Percentiles rank a stretch among this genome's conserved stretches.
phyloP scores from a whole-genome alignment of 2,797 vertebrate species.

The Lutjanus campechanus region DNA sequence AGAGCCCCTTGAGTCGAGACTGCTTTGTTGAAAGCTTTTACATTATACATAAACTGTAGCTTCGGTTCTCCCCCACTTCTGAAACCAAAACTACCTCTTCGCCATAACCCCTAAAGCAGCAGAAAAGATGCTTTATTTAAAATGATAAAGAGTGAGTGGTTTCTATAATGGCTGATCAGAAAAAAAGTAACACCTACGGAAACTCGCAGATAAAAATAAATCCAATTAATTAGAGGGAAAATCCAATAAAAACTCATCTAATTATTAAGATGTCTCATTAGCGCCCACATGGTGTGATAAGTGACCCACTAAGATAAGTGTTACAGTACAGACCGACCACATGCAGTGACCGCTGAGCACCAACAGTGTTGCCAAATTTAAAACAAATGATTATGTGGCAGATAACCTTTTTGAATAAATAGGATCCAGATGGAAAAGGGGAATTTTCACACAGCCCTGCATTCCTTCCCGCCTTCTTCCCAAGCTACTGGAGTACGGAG shows the following conservation, averaged over 20 bases:
- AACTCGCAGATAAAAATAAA: conserved; percentile 13
- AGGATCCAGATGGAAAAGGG: conserved; percentile 50
- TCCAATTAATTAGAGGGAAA: background rate
- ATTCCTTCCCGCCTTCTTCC: conserved; percentile 47
- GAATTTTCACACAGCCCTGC: conserved; percentile 41
- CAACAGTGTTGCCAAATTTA: conserved; percentile 10
- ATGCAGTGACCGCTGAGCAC: conserved; percentile 1
- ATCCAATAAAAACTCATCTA: background rate
- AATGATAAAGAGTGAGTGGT: background rate
- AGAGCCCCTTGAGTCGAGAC: no score
- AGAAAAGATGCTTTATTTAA: background rate
- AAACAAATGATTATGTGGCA: conserved; percentile 37
- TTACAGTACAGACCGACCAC: conserved; percentile 7
- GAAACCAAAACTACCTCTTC: background rate
- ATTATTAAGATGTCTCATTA: background rate
- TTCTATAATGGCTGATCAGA: background rate
- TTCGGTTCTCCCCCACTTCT: background rate
- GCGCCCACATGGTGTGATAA: background rate
- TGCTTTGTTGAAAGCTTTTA: background rate
- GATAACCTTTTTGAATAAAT: conserved; percentile 53
- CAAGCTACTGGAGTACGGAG: conserved; percentile 22
- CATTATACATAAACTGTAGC: background rate
- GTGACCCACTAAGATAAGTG: background rate
- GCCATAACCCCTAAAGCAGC: background rate
- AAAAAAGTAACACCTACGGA: background rate